Evolutionary conservation across 2,113 vertebrate genomes (phyloP).

Genomic region (Regulus satrapa): DNA sequence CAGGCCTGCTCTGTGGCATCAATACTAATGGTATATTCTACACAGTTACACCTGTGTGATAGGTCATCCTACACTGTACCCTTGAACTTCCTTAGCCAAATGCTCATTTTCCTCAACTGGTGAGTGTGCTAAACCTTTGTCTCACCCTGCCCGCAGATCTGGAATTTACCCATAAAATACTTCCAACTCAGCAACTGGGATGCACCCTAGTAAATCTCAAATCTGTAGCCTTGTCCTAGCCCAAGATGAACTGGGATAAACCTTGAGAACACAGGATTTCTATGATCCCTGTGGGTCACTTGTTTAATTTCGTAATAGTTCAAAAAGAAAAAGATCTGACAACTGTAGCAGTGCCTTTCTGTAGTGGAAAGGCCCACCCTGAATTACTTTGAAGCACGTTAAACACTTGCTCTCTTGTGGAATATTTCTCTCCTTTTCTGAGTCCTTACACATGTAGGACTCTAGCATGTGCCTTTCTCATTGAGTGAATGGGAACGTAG

Average conservation of each 20-base stretch:
- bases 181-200: neutral
- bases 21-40: neutral
- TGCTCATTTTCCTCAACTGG: neutral
- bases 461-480: constrained; percentile 6
- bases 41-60: neutral
- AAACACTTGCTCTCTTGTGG: neutral
- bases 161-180: neutral
- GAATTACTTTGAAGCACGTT: neutral
- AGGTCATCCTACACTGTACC: neutral
- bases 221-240: neutral
- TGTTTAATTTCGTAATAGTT: neutral
- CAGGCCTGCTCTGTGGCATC: neutral
- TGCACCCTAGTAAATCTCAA: neutral
- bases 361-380: neutral
- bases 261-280: neutral
- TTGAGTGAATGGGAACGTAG: neutral
- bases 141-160: neutral
- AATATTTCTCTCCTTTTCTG: neutral
- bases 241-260: neutral
- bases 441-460: neutral
- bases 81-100: neutral
- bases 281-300: neutral
- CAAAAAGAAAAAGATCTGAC: neutral
- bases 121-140: neutral
- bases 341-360: neutral